Evolutionary conservation across 2,113 vertebrate genomes (phyloP).

Genomic region (Dipodomys spectabilis): DNA sequence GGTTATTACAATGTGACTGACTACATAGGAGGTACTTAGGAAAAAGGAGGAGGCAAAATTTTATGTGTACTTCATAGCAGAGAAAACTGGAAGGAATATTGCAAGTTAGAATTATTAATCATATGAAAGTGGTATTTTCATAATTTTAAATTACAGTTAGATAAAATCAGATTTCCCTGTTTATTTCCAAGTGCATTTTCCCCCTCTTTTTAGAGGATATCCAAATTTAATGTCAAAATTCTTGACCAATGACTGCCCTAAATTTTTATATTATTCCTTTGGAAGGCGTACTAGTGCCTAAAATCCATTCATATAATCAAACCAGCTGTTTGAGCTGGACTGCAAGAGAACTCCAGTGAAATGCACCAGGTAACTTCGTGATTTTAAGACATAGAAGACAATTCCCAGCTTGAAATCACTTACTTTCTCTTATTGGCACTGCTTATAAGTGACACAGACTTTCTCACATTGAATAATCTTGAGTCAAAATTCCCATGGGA

Average conservation of each 20-base stretch:
- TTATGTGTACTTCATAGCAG: neutral
- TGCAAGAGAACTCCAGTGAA: neutral
- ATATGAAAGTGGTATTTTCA: neutral
- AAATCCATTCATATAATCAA: neutral
- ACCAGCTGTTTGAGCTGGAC: no score
- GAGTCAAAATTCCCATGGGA: neutral
- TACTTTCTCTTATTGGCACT: neutral
- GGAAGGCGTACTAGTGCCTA: constrained; percentile 63
- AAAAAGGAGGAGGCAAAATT: neutral
- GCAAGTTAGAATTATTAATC: constrained; percentile 14
- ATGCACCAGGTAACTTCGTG: neutral
- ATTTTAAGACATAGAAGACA: neutral
- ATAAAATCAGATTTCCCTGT: neutral
- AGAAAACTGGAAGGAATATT: neutral
- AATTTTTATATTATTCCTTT: constrained; percentile 30
- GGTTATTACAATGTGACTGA: neutral
- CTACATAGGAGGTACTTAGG: neutral
- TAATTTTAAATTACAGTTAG: constrained; percentile 20
- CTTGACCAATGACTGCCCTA: neutral
- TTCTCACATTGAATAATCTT: neutral
- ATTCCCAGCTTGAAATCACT: neutral
- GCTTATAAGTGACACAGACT: neutral
- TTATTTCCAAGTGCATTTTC: neutral
- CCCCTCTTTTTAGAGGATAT: neutral
- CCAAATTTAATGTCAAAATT: constrained; percentile 25